Evolutionary conservation across 2,797 vertebrate species (phyloP), one percentile per base, ranked within the genome.

Genomic region (Petrocephalus sullivani): DNA sequence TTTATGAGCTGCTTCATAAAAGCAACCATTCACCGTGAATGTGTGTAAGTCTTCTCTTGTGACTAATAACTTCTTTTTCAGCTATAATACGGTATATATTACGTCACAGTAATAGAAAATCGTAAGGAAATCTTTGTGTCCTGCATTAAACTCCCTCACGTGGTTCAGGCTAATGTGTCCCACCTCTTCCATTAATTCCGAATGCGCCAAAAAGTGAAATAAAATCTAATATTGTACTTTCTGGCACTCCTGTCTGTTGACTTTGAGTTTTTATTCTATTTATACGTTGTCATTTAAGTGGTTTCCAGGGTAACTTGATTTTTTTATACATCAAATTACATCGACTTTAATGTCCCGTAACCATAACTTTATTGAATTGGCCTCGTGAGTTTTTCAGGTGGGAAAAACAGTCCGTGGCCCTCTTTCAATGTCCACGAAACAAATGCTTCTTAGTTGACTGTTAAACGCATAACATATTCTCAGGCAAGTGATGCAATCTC

Each of bases 1-100:
- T 95, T 96, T 94, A 95, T 83, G 89, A 93, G 90, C 93, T 90
- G 91, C 93, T 95, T 93, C 91, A 94, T 95, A 94, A 95, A 95
- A 93, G 94, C 94, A 94, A 91, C 93, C 93, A 93, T 95, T 95
- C 93, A 94, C 90, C 19, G 19, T 87, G 89, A 94, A 93, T 91
- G 91, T 94, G 94, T 90, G 92, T 90, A 89, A 91, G 92, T 94
- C 93, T 92, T 93, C 94, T 94, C 94, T 88, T 90, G 94, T 94
- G 95, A 90, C 92, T 92, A 93, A 89, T 95, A 94, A 94, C 90
- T 91, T 90, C 88, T 87, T 90, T 90, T 87, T 23, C 78, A 84
- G 92, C 92, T 92, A 90, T 93, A 94, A 92, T 93, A 92, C 92
- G 85, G 93, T 94, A 93, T 94, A 93, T 89, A 90, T 92, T 91